Conservation (phyloP, 2,888 invertebrate species). For the Hirudinaria manillensis region DNA sequence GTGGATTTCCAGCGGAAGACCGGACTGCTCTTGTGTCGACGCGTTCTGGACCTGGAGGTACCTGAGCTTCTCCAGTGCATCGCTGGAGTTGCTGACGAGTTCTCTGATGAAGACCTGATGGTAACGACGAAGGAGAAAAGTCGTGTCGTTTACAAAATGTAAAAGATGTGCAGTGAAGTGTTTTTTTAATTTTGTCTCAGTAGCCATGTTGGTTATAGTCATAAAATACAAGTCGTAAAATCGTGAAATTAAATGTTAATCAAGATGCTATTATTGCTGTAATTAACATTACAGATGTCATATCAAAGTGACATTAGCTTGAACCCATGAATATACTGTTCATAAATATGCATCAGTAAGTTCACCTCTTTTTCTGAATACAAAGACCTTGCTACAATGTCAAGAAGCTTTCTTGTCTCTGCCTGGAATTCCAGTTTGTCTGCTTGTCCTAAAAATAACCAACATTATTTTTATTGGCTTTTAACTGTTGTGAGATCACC, state of each 20-base stretch:
- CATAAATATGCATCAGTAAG: background rate
- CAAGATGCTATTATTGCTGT: no score
- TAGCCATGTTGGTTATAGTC: background rate
- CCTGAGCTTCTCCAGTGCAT: conserved; percentile 88
- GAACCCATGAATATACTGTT: background rate
- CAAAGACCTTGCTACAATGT: conserved; percentile 91
- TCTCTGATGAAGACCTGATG: conserved; percentile 83
- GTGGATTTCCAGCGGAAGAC: conserved; percentile 73
- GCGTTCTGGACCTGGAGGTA: conserved; percentile 65
- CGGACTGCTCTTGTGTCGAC: conserved; percentile 38
- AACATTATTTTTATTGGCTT: background rate
- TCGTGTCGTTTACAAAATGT: background rate
- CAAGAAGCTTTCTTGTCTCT: conserved; percentile 86
- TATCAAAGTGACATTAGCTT: background rate
- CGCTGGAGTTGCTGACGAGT: conserved; percentile 90
- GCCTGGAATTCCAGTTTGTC: conserved; percentile 87
- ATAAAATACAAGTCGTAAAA: background rate
- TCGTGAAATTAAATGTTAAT: background rate
- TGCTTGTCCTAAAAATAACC: conserved; percentile 47
- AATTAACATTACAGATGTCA: no score
- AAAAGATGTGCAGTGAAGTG: background rate
- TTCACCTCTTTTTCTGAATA: conserved; percentile 89
- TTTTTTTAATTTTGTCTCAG: background rate
- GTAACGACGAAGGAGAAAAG: background rate
- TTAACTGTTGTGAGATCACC: background rate